Conservation (phyloP, 2,888 invertebrate species). For the Anodontia alba region DNA sequence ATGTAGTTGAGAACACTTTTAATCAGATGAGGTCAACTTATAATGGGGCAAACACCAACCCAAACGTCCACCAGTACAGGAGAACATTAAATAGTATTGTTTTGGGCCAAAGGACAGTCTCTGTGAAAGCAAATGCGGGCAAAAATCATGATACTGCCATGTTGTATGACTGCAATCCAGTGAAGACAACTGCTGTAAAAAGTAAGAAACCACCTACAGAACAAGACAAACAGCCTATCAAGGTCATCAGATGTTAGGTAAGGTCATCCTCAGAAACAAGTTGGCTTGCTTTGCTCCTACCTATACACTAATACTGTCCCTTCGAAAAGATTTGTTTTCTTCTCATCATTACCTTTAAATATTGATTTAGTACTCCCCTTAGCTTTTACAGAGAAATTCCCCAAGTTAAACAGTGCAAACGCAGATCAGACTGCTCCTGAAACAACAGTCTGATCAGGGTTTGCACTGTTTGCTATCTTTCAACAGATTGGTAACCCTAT, state of each 20-base stretch:
- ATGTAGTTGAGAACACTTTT: constrained; percentile 54
- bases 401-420: background rate
- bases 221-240: constrained; percentile 8
- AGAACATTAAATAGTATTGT: constrained; percentile 47
- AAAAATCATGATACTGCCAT: constrained; percentile 31
- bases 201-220: constrained; percentile 13
- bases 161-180: constrained; percentile 18
- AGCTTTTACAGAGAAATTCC: background rate
- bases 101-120: constrained; percentile 42
- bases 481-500: background rate
- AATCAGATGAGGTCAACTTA: constrained; percentile 53
- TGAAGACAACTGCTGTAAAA: background rate
- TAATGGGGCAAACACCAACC: constrained; percentile 58
- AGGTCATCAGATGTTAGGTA: constrained; percentile 26
- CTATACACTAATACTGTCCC: background rate
- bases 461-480: background rate
- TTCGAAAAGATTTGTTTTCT: background rate
- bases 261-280: constrained; percentile 5
- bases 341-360: no score
- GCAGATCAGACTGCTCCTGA: no score
- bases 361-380: no score
- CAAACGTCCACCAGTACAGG: constrained; percentile 51
- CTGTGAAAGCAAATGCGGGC: constrained; percentile 57
- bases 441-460: background rate
- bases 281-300: background rate